These are phyloP conservation scores for Mormyrus hasselquistii DNA, from an alignment of 2,797 vertebrate species.

Conservation along the genomic window DNA sequence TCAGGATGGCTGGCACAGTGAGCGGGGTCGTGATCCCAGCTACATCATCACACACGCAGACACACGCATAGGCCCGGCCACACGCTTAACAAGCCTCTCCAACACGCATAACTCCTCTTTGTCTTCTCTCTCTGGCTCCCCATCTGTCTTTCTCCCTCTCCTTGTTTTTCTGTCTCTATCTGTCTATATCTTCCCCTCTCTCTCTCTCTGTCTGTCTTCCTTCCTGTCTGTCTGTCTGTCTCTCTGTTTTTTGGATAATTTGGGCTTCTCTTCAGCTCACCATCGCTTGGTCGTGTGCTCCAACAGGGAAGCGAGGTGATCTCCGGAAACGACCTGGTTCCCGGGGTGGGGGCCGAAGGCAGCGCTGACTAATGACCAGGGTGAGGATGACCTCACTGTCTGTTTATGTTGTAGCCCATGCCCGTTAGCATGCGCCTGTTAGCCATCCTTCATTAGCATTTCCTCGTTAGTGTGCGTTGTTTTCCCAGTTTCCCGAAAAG, in stretches of 20 bases:
- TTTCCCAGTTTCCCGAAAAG: neutral
- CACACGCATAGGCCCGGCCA: neutral
- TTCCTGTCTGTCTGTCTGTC: neutral
- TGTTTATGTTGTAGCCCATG: neutral
- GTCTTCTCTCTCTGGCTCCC: neutral
- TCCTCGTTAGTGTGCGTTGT: neutral
- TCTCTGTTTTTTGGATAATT: neutral
- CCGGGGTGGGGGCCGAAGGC: neutral
- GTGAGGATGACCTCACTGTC: slow-evolving; percentile 8
- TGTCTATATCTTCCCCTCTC: neutral
- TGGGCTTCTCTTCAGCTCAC: neutral
- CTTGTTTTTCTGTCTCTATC: neutral
- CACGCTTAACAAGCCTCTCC: neutral
- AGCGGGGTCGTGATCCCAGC: neutral
- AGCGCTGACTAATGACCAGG: neutral
- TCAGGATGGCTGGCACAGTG: neutral
- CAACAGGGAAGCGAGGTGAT: neutral
- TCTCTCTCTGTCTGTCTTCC: neutral
- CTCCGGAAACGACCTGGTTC: neutral
- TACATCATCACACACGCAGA: neutral
- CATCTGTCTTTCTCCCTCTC: neutral
- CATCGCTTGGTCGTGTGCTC: neutral
- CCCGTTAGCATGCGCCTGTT: neutral
- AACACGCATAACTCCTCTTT: neutral
- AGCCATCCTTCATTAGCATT: neutral